phyloP scores from a whole-genome alignment of 2,113 vertebrate genomes.

The Rhipidura dahli region DNA sequence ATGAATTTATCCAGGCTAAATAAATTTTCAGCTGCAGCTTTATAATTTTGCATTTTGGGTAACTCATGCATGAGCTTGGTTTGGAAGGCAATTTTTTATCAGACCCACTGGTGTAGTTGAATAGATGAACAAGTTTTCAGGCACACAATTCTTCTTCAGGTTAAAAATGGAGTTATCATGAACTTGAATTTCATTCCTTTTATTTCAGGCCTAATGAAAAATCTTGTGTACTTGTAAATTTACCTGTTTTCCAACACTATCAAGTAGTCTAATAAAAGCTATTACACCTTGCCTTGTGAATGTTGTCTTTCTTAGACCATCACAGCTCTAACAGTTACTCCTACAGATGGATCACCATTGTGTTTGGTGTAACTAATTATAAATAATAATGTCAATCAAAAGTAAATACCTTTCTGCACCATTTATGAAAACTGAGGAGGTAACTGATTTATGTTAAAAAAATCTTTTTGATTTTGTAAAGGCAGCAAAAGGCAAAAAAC shows the following conservation, averaged over 20 bases:
- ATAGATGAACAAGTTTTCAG: background rate
- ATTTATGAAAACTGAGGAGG: background rate
- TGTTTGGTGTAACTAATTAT: background rate
- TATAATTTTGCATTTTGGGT: background rate
- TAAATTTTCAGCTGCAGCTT: background rate
- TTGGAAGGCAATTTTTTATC: background rate
- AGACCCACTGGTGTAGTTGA: background rate
- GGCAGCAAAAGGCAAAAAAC: background rate
- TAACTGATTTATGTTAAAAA: background rate
- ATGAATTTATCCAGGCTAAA: background rate
- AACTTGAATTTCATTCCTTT: background rate
- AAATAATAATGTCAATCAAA: background rate
- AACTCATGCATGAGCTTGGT: background rate
- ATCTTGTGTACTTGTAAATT: background rate
- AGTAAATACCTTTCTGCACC: background rate
- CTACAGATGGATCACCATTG: background rate
- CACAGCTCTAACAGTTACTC: background rate
- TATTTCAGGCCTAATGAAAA: background rate
- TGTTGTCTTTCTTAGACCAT: background rate
- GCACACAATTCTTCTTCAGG: background rate
- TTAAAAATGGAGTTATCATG: background rate
- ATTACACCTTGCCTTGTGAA: background rate
- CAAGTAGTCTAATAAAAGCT: background rate
- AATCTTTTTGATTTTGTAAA: background rate
- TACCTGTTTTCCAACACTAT: background rate